Conservation (phyloP, 2,113 vertebrate species). For the Columba janthina region DNA sequence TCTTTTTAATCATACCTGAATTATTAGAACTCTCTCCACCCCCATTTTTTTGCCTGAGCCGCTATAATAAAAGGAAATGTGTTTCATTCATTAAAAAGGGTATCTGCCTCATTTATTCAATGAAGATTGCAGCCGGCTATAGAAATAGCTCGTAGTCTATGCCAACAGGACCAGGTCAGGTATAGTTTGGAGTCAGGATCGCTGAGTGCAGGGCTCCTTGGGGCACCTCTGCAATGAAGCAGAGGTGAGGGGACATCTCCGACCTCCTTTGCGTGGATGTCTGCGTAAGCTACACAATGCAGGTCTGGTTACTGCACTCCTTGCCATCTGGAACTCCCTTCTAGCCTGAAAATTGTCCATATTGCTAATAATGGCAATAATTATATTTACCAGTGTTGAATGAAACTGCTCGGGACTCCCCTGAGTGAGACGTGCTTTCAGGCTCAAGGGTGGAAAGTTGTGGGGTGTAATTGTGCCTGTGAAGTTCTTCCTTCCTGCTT, state of each 20-base stretch:
- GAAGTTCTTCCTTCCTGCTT: neutral
- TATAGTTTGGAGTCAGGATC: neutral
- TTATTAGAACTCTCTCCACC: constrained; percentile 17
- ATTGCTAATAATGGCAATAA: neutral
- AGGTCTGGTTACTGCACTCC: neutral
- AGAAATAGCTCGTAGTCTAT: neutral
- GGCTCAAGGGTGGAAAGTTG: neutral
- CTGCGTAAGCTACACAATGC: neutral
- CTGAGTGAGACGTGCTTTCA: fast-evolving
- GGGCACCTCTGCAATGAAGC: neutral
- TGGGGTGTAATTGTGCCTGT: neutral
- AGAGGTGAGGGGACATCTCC: neutral
- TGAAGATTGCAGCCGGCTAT: neutral
- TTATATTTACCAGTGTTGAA: neutral
- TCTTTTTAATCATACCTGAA: constrained; percentile 65
- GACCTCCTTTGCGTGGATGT: neutral
- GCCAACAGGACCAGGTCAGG: neutral
- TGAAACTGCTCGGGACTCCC: neutral
- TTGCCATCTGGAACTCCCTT: neutral
- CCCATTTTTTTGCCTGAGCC: neutral
- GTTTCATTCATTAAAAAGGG: constrained; percentile 58
- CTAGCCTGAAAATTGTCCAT: neutral
- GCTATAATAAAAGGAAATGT: constrained; percentile 33
- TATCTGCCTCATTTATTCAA: constrained; percentile 3
- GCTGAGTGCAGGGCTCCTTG: neutral